phyloP scores from a whole-genome alignment of 2,113 vertebrate genomes.

The Trogon surrucura region DNA sequence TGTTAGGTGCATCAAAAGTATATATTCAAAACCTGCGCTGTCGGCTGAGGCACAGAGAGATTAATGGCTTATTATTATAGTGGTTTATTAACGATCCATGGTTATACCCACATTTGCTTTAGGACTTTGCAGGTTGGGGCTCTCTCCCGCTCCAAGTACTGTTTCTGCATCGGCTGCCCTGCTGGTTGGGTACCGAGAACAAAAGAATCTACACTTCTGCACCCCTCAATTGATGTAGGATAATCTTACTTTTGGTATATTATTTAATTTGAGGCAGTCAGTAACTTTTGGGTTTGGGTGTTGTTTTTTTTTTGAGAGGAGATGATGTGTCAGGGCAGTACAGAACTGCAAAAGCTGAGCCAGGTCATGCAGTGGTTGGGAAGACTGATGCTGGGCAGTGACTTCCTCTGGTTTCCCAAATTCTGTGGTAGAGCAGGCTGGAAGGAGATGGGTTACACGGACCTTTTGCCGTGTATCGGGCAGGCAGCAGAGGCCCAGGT shows the following conservation, averaged over 20 bases:
- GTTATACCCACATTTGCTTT: not conserved
- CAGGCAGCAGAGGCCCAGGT: not conserved
- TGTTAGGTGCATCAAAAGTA: not conserved
- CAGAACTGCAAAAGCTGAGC: not conserved
- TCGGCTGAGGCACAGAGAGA: not conserved
- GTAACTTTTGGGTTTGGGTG: not conserved
- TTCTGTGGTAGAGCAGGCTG: not conserved
- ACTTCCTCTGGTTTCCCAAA: not conserved
- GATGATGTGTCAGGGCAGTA: not conserved
- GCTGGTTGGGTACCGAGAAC: rapidly evolving
- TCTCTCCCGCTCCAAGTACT: not conserved
- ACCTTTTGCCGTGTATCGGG: rapidly evolving
- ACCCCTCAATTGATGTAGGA: rapidly evolving
- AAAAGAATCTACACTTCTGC: not conserved
- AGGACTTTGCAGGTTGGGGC: not conserved
- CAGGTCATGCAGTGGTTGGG: not conserved
- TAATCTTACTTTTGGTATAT: not conserved
- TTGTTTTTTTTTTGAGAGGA: not conserved
- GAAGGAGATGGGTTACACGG: rapidly evolving
- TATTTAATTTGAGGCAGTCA: not conserved
- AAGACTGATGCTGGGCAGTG: not conserved
- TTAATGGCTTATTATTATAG: not conserved
- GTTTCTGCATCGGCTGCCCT: not conserved
- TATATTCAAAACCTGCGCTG: not conserved
- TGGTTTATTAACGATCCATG: not conserved